A percentile compares a stretch with the other conserved stretches of the same genome.
These are phyloP conservation scores for Julus scanicus DNA, from an alignment of 2,888 invertebrate genomes.

Conservation along the genomic window DNA sequence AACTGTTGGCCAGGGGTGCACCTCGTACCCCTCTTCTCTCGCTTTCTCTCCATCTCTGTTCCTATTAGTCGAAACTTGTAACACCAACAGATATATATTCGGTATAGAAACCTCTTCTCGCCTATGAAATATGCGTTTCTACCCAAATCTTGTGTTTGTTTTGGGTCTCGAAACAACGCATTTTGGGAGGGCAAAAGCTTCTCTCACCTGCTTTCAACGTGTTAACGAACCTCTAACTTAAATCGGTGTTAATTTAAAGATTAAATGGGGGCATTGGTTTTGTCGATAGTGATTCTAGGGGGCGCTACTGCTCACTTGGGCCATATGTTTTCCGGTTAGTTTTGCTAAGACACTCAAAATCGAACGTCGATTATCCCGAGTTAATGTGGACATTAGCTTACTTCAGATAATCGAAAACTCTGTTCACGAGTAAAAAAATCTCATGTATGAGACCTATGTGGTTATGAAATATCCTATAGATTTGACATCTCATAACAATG, in stretches of 20 bases:
- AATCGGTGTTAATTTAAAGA: neutral
- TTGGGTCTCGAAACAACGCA: neutral
- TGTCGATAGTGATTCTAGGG: no score
- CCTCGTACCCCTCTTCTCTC: conserved; percentile 7
- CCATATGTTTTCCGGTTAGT: no score
- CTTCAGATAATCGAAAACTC: no score
- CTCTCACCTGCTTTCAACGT: neutral
- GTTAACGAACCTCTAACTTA: neutral
- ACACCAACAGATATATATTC: neutral
- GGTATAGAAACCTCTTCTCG: neutral
- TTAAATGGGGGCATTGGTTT: neutral
- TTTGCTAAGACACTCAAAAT: no score
- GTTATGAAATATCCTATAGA: no score
- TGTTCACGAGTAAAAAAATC: no score
- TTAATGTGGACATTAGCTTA: no score
- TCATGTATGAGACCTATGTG: no score
- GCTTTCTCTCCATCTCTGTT: neutral
- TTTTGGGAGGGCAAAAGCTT: neutral
- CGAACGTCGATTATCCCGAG: no score
- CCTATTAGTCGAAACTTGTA: conserved; percentile 29
- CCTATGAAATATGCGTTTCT: neutral
- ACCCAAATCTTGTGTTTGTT: neutral
- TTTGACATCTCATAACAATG: no score
- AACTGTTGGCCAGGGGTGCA: conserved; percentile 30
- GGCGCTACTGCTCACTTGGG: no score